These are phyloP conservation scores for Synergus umbraculus DNA, from an alignment of 2,888 invertebrate species.

Conservation along the genomic window DNA sequence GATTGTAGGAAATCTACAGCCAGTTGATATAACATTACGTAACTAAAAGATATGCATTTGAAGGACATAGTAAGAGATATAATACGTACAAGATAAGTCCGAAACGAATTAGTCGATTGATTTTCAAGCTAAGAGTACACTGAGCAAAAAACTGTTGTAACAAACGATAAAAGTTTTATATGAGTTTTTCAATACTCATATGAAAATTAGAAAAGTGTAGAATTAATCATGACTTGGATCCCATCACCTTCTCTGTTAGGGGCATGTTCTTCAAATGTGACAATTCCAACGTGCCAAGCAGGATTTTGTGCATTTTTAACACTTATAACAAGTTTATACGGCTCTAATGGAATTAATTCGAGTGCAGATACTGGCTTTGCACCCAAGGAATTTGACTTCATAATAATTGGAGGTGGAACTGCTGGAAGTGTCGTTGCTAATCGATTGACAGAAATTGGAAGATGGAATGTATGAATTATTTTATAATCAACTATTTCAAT, in stretches of 20 bases:
- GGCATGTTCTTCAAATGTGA: background rate
- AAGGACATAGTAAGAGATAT: no score
- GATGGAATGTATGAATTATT: constrained; percentile 74
- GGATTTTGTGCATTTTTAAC: background rate
- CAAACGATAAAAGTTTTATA: no score
- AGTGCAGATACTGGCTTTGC: background rate
- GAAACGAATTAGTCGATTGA: no score
- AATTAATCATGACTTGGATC: background rate
- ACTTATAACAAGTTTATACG: background rate
- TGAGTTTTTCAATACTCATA: no score
- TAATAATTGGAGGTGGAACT: constrained; percentile 77
- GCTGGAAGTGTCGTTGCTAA: constrained; percentile 80
- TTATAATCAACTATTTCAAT: background rate
- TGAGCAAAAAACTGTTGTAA: no score
- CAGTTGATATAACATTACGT: no score
- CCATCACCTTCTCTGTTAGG: background rate
- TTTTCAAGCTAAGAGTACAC: no score
- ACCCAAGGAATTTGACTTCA: constrained; percentile 65
- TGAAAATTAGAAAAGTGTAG: no score
- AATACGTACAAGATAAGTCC: no score
- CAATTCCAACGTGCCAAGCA: background rate
- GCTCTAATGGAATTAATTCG: background rate
- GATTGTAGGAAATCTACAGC: no score
- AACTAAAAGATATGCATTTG: no score
- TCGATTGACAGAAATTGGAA: constrained; percentile 76